Evolutionary conservation across 2,113 vertebrate species (phyloP).

Genomic region (Ctenodactylus gundi): DNA sequence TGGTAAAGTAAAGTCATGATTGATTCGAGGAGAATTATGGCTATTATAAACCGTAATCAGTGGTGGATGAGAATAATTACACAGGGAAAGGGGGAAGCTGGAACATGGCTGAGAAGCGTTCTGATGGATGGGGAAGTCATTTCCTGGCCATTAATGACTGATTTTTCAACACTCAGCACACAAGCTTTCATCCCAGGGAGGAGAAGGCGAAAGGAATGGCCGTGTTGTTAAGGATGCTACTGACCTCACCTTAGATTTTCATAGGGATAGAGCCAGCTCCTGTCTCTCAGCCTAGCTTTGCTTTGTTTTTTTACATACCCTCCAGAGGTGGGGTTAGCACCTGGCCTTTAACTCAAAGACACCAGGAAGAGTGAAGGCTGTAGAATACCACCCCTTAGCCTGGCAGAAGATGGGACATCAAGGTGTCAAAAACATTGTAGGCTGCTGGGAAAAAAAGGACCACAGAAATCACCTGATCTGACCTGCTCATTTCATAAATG

Average conservation of each 20-base stretch:
- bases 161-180: slow-evolving; percentile 85
- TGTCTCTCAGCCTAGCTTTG: neutral
- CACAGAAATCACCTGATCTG: neutral
- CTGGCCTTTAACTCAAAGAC: neutral
- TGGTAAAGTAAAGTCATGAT: slow-evolving; percentile 83
- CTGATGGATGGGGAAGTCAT: slow-evolving; percentile 88
- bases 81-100: slow-evolving; percentile 76
- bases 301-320: neutral
- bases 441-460: neutral
- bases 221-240: slow-evolving; percentile 73
- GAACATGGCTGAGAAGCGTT: slow-evolving; percentile 84
- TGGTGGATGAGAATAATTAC: slow-evolving; percentile 87
- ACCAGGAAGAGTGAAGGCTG: neutral
- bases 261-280: neutral
- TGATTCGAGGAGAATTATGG: slow-evolving; percentile 88
- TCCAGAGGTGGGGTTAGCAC: neutral
- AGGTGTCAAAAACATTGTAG: rapidly evolving
- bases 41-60: slow-evolving; percentile 88
- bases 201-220: slow-evolving; percentile 66
- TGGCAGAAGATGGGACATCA: neutral
- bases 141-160: slow-evolving; percentile 86
- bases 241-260: slow-evolving; percentile 67
- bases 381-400: neutral
- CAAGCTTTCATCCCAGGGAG: slow-evolving; percentile 72
- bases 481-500: neutral